Evolutionary conservation across 2,888 invertebrate genomes (phyloP), one percentile per base, ranked within the genome.

Genomic region (Lathronympha strigana): DNA sequence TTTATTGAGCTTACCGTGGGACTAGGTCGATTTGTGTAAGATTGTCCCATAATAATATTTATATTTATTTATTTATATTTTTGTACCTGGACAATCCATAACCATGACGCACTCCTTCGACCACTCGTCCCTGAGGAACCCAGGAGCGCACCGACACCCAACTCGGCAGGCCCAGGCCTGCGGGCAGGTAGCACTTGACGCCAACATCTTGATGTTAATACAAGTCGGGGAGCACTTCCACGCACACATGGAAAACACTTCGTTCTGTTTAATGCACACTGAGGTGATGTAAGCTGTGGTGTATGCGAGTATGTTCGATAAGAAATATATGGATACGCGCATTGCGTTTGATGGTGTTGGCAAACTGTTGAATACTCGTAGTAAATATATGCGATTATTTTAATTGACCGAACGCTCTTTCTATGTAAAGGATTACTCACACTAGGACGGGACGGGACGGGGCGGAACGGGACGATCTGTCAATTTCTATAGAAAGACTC

Each of bases 191-290:
- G 66, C 62, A 0, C 66, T 68, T 72, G 51, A 13, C 0, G 73
- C 60, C 57, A 90, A 54, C 31, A 87, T 63, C 19, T 73, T 76
- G 64, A 89, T 68, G 66, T 91, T 92, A 0, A 92, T 79, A 69
- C 91, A 92, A 13, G 91, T 90, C 0, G 88, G 79, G 0, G 90
- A 88, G 71, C 92, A 92, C 61, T 75, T 82, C 88, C 86, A 87
- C 0, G 81, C 86, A 40, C 91, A 92, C 0, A 91, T 69, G 0
- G 91, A 84, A 67, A 83, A 92, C 71, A 88, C 86, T 63, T 91
- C 89, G 40, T 90, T 70, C 0, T 75, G 66, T 0, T 72, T 72
- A 36, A 81, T 54, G 72, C 91, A 91, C 13, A 75, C 76, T 0
- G 90, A 88, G 2, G 83, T 83, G 68, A 81, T 78, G 68, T 78